Evolutionary conservation across 2,113 vertebrate species (phyloP), one percentile per base, ranked within the genome.

Genomic region (Elephantulus edwardii): DNA sequence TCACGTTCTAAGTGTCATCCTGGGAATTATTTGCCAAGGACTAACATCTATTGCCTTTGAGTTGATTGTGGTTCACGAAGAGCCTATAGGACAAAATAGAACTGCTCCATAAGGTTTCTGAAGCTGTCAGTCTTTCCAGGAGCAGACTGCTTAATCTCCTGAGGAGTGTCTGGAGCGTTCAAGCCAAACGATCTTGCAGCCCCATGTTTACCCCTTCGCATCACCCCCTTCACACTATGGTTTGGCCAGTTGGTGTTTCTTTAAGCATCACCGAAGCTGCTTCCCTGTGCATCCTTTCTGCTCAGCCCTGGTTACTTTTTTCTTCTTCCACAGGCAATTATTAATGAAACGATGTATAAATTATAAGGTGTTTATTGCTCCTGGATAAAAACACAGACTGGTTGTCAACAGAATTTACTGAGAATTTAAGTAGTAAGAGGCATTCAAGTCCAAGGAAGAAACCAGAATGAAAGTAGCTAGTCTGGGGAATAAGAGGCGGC

Each of bases 371-470:
- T 86, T 94, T 46, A 56, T 90, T 40, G 84, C 70, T 87, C 14
- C 66, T 50, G 44, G 35, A 89, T n/a, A 84, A 74, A 76, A 76
- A 24, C 6, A 58, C 85, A 81, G 84, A 24, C 26, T 71, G 92
- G 60, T 35, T 92, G 62, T 92, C 95, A 87, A 82, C 84, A 93
- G 90, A 86, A 88, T 88, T 94, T 87, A 78, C 28, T 76, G 70
- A 89, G 42, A 88, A 92, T 83, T 92, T 86, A 91, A 90, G 70
- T 4, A 8, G 42, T 56, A 46, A 68, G n/a, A 88, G 28, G 40
- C 33, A 62, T 38, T 35, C 62, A 71, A 76, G 79, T 24, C 50
- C 76, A 76, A 54, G 66, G 54, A 86, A 91, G 48, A 44, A 71
- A 50, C 2, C 19, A 35, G 75, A n/a, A 14, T 0, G 0, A n/a